Conservation (phyloP, 37 sponge, comb jelly and placozoan species). For the Ephydatia muelleri region DNA sequence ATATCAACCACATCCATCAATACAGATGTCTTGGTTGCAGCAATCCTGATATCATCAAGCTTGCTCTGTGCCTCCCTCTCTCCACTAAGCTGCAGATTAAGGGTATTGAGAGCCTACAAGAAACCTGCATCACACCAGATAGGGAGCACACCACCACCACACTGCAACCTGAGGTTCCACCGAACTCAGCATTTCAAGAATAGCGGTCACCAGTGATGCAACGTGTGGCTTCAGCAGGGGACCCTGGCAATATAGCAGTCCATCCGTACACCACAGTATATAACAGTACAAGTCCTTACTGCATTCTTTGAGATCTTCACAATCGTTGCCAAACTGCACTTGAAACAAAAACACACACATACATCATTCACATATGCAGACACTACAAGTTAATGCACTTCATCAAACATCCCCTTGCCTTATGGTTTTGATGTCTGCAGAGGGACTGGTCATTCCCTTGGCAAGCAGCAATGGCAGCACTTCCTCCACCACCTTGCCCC, state of each 20-base stretch:
- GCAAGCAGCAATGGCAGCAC: conserved; percentile 80
- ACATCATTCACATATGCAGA: conserved; percentile 13
- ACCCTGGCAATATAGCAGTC: conserved; percentile 35
- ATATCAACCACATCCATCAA: conserved; percentile 73
- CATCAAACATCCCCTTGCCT: conserved; percentile 28
- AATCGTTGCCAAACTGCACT: conserved; percentile 50
- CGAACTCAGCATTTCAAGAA: conserved; percentile 77
- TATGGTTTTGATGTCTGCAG: conserved; percentile 47
- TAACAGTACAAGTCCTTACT: conserved; percentile 39
- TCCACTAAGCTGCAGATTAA: conserved; percentile 51
- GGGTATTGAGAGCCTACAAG: conserved; percentile 50
- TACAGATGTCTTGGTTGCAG: conserved; percentile 66
- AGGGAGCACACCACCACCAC: neutral
- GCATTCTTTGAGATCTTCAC: conserved; percentile 71
- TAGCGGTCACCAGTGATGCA: conserved; percentile 57
- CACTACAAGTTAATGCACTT: neutral
- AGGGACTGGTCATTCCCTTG: conserved; percentile 66
- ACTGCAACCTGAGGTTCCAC: conserved; percentile 85
- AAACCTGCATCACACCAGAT: neutral
- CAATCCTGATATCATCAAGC: conserved; percentile 62
- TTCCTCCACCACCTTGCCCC: conserved; percentile 37
- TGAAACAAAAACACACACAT: neutral
- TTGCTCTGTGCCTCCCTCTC: conserved; percentile 52
- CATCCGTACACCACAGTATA: neutral
- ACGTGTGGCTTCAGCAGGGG: conserved; percentile 82